Conservation (phyloP, 2,888 invertebrate genomes). For the Stegana nigrithorax region DNA sequence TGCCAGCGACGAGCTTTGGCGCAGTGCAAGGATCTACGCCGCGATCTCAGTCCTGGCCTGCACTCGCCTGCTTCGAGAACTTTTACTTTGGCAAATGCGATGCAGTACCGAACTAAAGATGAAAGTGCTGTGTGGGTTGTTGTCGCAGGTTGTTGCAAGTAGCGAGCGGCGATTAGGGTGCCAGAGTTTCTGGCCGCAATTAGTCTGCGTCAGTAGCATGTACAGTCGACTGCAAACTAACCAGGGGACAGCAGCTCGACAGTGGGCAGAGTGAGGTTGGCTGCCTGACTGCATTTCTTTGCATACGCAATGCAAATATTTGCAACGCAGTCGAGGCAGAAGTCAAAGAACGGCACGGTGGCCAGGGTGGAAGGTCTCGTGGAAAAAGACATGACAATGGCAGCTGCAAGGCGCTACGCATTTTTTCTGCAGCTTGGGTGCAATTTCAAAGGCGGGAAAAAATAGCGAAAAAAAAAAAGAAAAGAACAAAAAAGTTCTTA, state of each 20-base stretch:
- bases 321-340: conserved; percentile 33
- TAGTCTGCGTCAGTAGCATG: conserved; percentile 29
- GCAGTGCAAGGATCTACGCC: background rate
- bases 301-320: conserved; percentile 55
- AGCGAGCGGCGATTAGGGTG: conserved; percentile 3
- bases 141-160: conserved; percentile 14
- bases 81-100: background rate
- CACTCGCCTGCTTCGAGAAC: background rate
- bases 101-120: background rate
- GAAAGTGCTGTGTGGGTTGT: background rate
- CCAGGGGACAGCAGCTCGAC: background rate
- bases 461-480: background rate
- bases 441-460: conserved; percentile 12
- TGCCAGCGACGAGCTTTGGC: background rate
- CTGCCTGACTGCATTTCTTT: conserved; percentile 8
- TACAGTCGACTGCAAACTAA: conserved; percentile 14
- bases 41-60: no score
- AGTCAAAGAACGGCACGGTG: background rate
- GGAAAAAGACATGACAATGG: conserved; percentile 9
- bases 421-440: background rate
- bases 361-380: background rate
- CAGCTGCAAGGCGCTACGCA: conserved; percentile 16
- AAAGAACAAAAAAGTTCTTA: background rate
- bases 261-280: background rate
- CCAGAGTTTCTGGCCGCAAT: conserved; percentile 9